Conservation (phyloP, 2,888 invertebrate genomes). For the Seira ritae region DNA sequence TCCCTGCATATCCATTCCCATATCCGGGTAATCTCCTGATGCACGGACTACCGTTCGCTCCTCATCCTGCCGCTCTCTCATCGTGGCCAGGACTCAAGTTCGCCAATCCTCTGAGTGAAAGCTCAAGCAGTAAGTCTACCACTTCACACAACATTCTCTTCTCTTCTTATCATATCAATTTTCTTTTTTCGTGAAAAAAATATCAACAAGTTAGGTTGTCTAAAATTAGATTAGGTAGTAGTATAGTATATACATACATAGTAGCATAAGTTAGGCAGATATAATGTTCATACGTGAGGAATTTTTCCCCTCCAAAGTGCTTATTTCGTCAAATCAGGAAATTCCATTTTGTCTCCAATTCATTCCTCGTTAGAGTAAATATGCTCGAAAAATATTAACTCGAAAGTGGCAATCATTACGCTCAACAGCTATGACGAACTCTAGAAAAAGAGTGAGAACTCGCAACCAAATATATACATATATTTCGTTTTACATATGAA, state of each 20-base stretch:
- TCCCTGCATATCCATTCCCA: slow-evolving; percentile 70
- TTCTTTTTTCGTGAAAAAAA: too few species aligned
- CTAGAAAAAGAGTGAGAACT: not conserved
- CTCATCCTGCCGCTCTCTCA: slow-evolving; percentile 69
- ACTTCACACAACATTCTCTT: slow-evolving; percentile 2
- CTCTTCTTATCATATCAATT: slow-evolving; percentile 10
- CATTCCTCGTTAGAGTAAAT: slow-evolving; percentile 38
- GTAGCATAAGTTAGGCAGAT: too few species aligned
- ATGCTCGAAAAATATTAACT: not conserved
- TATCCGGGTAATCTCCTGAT: slow-evolving; percentile 73
- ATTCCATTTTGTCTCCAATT: slow-evolving; percentile 61
- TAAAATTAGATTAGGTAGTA: too few species aligned
- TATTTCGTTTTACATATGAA: not conserved
- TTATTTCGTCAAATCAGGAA: slow-evolving; percentile 55
- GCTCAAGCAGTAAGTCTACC: slow-evolving; percentile 68
- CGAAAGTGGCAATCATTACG: slow-evolving; percentile 33
- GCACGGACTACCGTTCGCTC: slow-evolving; percentile 71
- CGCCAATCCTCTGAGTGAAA: slow-evolving; percentile 65
- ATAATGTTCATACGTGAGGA: too few species aligned
- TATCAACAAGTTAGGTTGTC: too few species aligned
- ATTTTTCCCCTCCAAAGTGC: not conserved
- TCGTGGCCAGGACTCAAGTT: slow-evolving; percentile 72
- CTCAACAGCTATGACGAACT: slow-evolving; percentile 37
- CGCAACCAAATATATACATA: not conserved
- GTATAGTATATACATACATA: too few species aligned